Evolutionary conservation across 2,113 vertebrate genomes (phyloP), one percentile per base, ranked within the genome.

Genomic region (Paradoxurus hermaphroditus): DNA sequence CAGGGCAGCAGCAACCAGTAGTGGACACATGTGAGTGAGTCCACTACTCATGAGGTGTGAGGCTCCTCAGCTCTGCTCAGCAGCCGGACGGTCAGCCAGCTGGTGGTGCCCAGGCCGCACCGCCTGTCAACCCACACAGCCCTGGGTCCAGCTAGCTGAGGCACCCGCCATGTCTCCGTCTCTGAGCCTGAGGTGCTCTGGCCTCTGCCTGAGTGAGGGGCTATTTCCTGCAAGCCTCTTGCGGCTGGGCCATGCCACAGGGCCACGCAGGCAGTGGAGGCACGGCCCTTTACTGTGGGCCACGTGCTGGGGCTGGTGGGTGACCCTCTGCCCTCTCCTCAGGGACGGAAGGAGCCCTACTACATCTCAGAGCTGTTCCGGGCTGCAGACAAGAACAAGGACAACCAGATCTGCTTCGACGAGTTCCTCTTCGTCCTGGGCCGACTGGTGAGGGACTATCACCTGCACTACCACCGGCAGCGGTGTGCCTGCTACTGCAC

Each of bases 341-440:
- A 99, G 98, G 97, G 98, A 0, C 97, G 98, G 79, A 97, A 84
- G 31, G 82, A 23, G 95, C 93, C 93, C 0, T 34, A 12, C 85
- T 98, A 97, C 51, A 13, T 98, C 0, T 46, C 97, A 0, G 73
- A 97, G n/a, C 59, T 99, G 85, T 98, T 98, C 95, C 97, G 29
- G 92, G 98, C 97, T 0, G 98, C 98, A 0, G 98, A 99, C 12
- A 0, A 51, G 36, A 98, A 98, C 96, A 96, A 86, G 94, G 98
- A 99, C 5, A 34, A 56, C 0, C 98, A 99, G 98, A 2, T 99
- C 78, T 97, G 89, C 96, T 99, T 99, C 0, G 79, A 92, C 0
- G 98, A 98, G 95, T 51, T 51, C 93, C 98, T 99, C 34, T 92
- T 97, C 36, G 6, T 96, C 84, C 4, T 98, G 95, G 96, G 98